These are phyloP conservation scores for Nymphalis c-album DNA, from an alignment of 2,888 invertebrate genomes.

Conservation along the genomic window DNA sequence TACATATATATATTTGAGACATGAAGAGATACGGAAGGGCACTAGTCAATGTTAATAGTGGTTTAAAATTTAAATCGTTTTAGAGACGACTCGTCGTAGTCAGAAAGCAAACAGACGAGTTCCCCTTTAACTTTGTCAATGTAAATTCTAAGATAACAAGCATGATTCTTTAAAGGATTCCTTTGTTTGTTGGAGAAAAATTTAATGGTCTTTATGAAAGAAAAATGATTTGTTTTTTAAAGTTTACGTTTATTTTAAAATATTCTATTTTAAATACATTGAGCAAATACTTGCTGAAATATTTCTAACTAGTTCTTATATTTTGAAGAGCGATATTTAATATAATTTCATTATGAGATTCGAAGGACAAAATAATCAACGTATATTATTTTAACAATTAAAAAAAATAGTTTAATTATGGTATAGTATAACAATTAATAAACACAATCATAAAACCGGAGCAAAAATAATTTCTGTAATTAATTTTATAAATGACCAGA, in stretches of 20 bases:
- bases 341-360: too few relatives aligned
- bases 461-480: not conserved
- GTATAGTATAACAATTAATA: too few relatives aligned
- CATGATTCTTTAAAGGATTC: slow-evolving; percentile 14
- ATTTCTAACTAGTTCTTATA: too few relatives aligned
- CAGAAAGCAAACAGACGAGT: slow-evolving; percentile 12
- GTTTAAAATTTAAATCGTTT: slow-evolving; percentile 14
- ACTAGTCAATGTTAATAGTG: slow-evolving; percentile 7
- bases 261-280: not conserved
- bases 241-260: not conserved
- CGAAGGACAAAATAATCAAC: too few relatives aligned
- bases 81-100: not conserved
- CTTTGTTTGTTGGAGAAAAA: slow-evolving; percentile 16
- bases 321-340: too few relatives aligned
- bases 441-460: too few relatives aligned
- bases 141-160: slow-evolving; percentile 28
- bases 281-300: too few relatives aligned
- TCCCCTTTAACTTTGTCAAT: slow-evolving; percentile 8
- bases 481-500: slow-evolving; percentile 17
- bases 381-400: too few relatives aligned
- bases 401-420: too few relatives aligned
- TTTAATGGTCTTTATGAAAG: slow-evolving; percentile 22
- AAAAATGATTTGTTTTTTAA: slow-evolving; percentile 5
- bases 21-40: not conserved
- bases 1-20: not conserved